Evolutionary conservation across 2,113 vertebrate species (phyloP).

Genomic region (Thinocorus orbignyianus): DNA sequence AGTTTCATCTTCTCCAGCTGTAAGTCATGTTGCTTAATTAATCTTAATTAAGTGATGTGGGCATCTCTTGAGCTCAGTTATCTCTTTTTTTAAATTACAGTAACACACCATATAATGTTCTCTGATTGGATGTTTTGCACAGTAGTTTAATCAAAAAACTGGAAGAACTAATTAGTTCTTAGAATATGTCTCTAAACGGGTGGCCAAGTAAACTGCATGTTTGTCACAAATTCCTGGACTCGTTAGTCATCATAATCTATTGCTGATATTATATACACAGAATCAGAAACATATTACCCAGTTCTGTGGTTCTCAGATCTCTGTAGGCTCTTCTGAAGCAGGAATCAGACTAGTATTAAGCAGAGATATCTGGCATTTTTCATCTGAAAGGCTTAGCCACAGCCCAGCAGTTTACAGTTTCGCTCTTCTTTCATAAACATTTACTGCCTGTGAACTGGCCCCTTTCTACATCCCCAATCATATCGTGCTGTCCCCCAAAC

Average conservation of each 20-base stretch:
- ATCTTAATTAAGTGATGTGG: conserved; percentile 50
- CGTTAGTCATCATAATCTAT: not conserved
- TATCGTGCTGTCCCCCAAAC: rapidly evolving
- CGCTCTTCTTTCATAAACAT: not conserved
- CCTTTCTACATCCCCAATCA: not conserved
- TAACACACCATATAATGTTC: not conserved
- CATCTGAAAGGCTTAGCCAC: not conserved
- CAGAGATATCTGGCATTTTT: not conserved
- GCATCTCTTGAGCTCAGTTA: conserved; percentile 39
- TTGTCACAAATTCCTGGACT: not conserved
- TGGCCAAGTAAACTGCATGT: not conserved
- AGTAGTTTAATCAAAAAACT: not conserved
- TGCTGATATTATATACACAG: not conserved
- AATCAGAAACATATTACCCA: not conserved
- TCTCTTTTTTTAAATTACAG: conserved; percentile 50
- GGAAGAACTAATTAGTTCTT: conserved; percentile 29
- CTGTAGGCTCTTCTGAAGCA: not conserved
- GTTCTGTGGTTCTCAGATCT: not conserved
- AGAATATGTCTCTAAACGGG: not conserved
- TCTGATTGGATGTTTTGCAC: conserved; percentile 21
- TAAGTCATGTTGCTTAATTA: conserved; percentile 54
- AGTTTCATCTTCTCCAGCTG: conserved; percentile 38
- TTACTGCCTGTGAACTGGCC: not conserved
- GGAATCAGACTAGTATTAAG: not conserved
- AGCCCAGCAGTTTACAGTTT: not conserved